phyloP scores from a whole-genome alignment of 2,888 invertebrate genomes.

The Dicyrtoma fusca region DNA sequence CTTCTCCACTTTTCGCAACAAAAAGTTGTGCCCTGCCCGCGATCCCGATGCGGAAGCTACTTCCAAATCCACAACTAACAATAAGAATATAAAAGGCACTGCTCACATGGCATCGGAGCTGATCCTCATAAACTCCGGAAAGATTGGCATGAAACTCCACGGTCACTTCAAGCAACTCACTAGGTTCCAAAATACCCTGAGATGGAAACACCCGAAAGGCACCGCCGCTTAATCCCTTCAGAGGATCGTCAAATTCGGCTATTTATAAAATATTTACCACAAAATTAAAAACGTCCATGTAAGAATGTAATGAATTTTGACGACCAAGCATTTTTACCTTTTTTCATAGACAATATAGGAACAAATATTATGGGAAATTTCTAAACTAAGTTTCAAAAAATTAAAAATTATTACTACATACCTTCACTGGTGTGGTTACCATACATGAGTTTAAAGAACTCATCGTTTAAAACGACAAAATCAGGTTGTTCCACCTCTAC shows the following conservation, averaged over 20 bases:
- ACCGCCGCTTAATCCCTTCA: constrained; percentile 14
- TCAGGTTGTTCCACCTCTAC: background rate
- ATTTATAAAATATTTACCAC: background rate
- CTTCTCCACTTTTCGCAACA: no score
- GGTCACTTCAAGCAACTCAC: constrained; percentile 3
- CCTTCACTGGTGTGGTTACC: no score
- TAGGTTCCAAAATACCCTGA: constrained; percentile 16
- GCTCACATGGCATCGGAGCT: constrained; percentile 19
- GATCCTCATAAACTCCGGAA: constrained; percentile 17
- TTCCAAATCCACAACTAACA: background rate
- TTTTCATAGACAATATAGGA: no score
- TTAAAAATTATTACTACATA: no score
- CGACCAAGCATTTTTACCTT: no score
- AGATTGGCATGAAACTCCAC: constrained; percentile 18
- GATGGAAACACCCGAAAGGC: constrained; percentile 11
- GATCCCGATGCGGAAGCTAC: no score
- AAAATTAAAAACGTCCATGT: background rate
- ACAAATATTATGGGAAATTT: no score
- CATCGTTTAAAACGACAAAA: constrained; percentile 5
- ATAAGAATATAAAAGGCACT: background rate
- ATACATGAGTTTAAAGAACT: background rate
- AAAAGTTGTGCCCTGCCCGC: no score
- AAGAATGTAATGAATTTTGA: background rate
- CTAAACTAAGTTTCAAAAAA: no score
- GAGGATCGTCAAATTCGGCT: constrained; percentile 2